Evolutionary conservation across 92 coral and sea anemone genomes (phyloP).

Genomic region (Desmophyllum pertusum): DNA sequence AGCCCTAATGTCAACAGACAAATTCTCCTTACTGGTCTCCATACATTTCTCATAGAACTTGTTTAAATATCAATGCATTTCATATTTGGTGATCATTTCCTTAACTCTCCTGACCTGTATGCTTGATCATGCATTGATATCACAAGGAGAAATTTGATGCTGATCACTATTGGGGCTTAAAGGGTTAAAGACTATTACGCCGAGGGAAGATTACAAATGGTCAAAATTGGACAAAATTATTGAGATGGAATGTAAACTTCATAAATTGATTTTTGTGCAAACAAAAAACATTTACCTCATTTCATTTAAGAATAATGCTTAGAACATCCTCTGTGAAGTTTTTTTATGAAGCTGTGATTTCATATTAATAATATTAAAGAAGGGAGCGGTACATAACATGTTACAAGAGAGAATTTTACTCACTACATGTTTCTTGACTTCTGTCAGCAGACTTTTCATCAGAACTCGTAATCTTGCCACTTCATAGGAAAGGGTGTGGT

Average conservation of each 20-base stretch:
- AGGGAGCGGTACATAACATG: neutral
- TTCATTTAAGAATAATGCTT: neutral
- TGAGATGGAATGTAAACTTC: neutral
- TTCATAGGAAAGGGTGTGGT: conserved; percentile 49
- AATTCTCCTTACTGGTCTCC: too few species aligned
- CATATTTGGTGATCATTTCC: too few species aligned
- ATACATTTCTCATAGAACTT: too few species aligned
- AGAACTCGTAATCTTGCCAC: conserved; percentile 10
- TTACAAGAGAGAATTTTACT: neutral
- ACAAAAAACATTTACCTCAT: neutral
- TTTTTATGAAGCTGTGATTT: neutral
- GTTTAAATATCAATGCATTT: too few species aligned
- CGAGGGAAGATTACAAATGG: too few species aligned
- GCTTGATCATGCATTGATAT: too few species aligned
- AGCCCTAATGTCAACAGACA: too few species aligned
- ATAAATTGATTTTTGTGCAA: neutral
- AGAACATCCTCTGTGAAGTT: neutral
- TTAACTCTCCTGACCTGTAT: too few species aligned
- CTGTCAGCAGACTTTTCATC: conserved; percentile 28
- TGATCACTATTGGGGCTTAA: too few species aligned
- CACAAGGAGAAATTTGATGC: too few species aligned
- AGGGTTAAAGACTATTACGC: too few species aligned
- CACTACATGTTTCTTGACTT: conserved; percentile 38
- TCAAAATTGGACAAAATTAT: neutral
- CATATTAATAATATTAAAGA: neutral